These are phyloP conservation scores for Volucella zonaria DNA, from an alignment of 2,888 invertebrate species.

Conservation along the genomic window DNA sequence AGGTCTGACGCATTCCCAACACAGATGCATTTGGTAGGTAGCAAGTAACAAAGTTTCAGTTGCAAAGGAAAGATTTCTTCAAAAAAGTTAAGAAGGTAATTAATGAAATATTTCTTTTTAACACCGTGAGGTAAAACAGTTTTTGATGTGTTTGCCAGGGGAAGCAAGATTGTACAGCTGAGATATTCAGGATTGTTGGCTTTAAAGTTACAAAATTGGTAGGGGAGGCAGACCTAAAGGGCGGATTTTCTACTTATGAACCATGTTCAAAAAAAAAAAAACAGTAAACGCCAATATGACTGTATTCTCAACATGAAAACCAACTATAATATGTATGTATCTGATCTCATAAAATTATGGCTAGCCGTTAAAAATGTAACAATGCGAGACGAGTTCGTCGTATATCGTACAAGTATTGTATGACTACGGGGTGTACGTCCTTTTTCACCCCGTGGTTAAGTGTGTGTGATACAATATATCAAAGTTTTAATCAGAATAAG, in stretches of 20 bases:
- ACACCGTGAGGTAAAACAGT: constrained; percentile 25
- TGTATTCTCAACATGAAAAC: constrained; percentile 5
- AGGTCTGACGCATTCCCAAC: not conserved
- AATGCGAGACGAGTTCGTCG: not conserved
- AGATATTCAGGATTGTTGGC: constrained; percentile 19
- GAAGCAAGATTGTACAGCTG: constrained; percentile 24
- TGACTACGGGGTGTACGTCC: no score
- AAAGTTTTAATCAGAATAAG: constrained; percentile 62
- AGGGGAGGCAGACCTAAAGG: no score
- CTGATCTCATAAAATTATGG: constrained; percentile 34
- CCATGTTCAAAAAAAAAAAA: no score
- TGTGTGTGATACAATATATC: constrained; percentile 51
- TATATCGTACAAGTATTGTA: no score
- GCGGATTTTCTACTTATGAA: no score
- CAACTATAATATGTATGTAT: not conserved
- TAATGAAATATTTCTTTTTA: constrained; percentile 47
- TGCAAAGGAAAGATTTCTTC: not conserved
- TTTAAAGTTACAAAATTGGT: not conserved
- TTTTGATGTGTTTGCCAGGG: constrained; percentile 39
- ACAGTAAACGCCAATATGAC: not conserved
- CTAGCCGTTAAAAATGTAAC: constrained; percentile 39
- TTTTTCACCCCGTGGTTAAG: constrained; percentile 5
- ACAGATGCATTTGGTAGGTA: not conserved
- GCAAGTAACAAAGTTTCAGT: constrained; percentile 22
- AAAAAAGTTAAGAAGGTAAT: constrained; percentile 21